phyloP scores from a whole-genome alignment of 2,797 vertebrate species.

The Cynopterus sphinx region DNA sequence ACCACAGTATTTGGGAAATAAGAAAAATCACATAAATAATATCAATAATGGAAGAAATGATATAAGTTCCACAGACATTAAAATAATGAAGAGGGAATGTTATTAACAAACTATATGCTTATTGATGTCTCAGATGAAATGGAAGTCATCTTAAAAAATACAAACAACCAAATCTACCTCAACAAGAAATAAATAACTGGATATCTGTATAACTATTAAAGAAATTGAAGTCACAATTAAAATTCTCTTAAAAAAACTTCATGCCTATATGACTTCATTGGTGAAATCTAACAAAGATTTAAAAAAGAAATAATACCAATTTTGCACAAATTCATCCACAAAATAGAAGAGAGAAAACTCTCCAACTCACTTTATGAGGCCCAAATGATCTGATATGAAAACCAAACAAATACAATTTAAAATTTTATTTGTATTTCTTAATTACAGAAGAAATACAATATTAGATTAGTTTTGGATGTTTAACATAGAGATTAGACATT shows the following conservation, averaged over 20 bases:
- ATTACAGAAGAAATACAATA: too few relatives aligned
- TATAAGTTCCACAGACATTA: background rate
- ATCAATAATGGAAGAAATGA: background rate
- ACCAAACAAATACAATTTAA: background rate
- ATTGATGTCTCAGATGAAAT: background rate
- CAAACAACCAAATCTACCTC: background rate
- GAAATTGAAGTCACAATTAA: background rate
- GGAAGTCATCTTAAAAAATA: background rate
- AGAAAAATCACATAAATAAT: background rate
- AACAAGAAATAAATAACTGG: background rate
- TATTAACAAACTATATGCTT: background rate
- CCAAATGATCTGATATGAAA: background rate
- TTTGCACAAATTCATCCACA: background rate
- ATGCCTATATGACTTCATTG: background rate
- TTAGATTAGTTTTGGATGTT: too few relatives aligned
- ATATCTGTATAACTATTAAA: background rate
- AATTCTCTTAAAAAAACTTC: background rate
- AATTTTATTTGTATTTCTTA: too few relatives aligned
- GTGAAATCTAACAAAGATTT: background rate
- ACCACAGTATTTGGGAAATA: background rate
- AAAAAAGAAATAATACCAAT: background rate
- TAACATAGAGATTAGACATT: too few relatives aligned
- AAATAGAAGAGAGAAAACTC: background rate
- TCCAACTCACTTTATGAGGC: background rate
- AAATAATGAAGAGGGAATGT: background rate